Evolutionary conservation across 1,140 invertebrate genomes (phyloP), one percentile per base, ranked within the genome.

Genomic region (Scaptodrosophila lebanonensis): DNA sequence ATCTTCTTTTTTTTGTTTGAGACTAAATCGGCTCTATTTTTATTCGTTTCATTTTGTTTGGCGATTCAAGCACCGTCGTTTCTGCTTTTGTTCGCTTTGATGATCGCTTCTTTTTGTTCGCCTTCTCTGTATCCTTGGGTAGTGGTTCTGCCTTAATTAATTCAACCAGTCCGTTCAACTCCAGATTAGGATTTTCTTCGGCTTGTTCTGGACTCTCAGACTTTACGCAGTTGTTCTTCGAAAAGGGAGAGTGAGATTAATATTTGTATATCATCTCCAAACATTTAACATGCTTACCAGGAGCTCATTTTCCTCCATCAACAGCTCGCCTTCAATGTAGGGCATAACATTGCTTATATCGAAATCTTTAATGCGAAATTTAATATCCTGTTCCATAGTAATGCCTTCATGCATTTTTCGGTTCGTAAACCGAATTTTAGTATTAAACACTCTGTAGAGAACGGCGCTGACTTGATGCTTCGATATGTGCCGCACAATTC

Each of bases 381-480:
- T 77, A 1, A 87, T 73, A 13, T 77, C 67, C 49, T 85, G 66
- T 1, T 87, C 82, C 64, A 85, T 70, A 6, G 40, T 35, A 15
- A 87, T 38, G 33, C 52, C 43, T 2, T 68, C 61, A 8, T 50
- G 36, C 8, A 15, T 57, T 32, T 61, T 51, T 2, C 65, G 77
- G 42, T 76, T 71, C 12, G 58, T 63, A 35, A 87, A 79, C n/a
- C 71, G 44, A n/a, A 87, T 75, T 18, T 49, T 61, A 13, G 83
- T 83, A 33, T 82, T 87, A 20, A 87, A 87, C 2, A 87, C 85
- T 33, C 84, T 58, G 52, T 87, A 87, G 32, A 87, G 83, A 9
- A 85, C 66, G 1, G 73, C 86, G 15, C 79, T 69, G 15, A 87
- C 60, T 18, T 86, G 75, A 51, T 70, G 53, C 20, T 66, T 67